Base-by-base conservation (phyloP, 2,888 invertebrate genomes). In the Panopea generosa region DNA sequence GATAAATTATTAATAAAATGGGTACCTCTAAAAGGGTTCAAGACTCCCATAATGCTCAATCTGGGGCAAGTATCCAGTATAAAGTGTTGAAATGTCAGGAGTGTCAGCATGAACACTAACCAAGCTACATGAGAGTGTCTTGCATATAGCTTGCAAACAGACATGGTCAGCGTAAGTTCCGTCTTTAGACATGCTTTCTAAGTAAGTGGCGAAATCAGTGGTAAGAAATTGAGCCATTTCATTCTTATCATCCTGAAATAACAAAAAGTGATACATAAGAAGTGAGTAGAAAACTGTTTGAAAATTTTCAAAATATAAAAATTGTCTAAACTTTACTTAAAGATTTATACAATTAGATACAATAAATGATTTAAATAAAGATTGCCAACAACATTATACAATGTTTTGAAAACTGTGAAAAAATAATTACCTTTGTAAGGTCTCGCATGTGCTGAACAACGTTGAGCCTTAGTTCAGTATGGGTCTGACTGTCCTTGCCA, bases 131-230 rank as follows among this genome's bases (percentile, higher is more conserved):
- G 33, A 33, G 6, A n/a, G 55, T 52, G 62, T 53, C 20, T 26
- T 47, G 9, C 22, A 2, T 0, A 53, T 29, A 22, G 45, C 16
- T 9, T 33, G 26, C 9, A 69, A 6, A 49, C 55, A 56, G n/a
- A 53, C 33, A 40, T 69, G 69, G 40, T 69, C 69, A 38, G 56
- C 62, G 26, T 69, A 69, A 38, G 69, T 40, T 3, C 69, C 62
- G 61, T 69, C 29, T 9, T 9, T 53, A 7, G 33, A 9, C 33
- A 69, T 69, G 14, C n/a, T 26, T 7, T 26, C 20, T 27, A 69
- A 14, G 40, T 69, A 72, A 33, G 55, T 1, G 4, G 47, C n/a
- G 2, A 72, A 14, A 20, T 60, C 61, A 38, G 38, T 38, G 1
- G 66, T 66, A 6, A 72, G 16, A 33, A 72, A 72, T 14, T 66